These are phyloP conservation scores for Nymphalis io DNA, from an alignment of 1,140 invertebrate genomes.

Conservation along the genomic window DNA sequence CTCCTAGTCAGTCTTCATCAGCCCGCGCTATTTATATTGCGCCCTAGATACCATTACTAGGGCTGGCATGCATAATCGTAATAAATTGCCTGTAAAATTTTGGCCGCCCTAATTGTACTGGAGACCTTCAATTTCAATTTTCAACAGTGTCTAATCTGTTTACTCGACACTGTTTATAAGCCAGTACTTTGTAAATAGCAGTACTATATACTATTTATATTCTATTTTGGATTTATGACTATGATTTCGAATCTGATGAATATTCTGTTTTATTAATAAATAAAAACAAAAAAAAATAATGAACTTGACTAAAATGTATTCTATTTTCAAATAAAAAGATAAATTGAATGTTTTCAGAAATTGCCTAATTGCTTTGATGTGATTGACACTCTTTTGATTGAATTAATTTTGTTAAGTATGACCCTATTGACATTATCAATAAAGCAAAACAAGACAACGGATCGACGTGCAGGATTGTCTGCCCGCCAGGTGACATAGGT, in stretches of 20 bases:
- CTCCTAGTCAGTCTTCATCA: conserved; percentile 64
- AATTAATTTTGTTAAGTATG: neutral
- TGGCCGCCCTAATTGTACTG: neutral
- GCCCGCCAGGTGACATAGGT: conserved; percentile 49
- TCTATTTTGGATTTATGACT: no score
- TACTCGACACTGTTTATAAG: no score
- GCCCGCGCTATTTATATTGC: conserved; percentile 58
- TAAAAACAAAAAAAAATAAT: no score
- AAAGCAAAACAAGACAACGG: conserved; percentile 47
- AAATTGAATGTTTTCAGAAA: no score
- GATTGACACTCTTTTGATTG: neutral
- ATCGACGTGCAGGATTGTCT: conserved; percentile 31
- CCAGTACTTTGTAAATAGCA: no score
- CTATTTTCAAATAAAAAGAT: no score
- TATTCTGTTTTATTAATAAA: no score
- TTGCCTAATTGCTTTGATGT: no score
- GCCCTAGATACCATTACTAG: conserved; percentile 58
- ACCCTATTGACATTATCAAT: conserved; percentile 46
- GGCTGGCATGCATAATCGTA: conserved; percentile 40
- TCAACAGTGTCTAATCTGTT: neutral
- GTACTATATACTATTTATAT: no score
- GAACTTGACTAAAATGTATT: no score
- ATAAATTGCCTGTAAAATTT: neutral
- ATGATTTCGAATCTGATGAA: no score
- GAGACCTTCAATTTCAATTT: conserved; percentile 1